Base-by-base conservation (phyloP, 2,888 invertebrate species). In the Ephialtes manifestator region DNA sequence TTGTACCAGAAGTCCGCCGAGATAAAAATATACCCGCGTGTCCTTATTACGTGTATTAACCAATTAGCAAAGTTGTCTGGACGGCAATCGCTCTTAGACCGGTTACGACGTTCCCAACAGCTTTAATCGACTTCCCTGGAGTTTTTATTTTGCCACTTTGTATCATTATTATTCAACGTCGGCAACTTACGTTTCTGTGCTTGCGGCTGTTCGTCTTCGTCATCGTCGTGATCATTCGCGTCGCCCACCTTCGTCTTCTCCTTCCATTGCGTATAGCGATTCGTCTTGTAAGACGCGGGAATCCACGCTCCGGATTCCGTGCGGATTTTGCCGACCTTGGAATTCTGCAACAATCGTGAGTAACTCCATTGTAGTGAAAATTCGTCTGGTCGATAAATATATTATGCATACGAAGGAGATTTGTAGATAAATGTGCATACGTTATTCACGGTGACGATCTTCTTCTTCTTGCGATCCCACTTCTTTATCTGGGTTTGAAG, bases 401-500 rank as follows among this genome's bases (percentile, higher is more conserved):
- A 31, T 39, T 39, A 63, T 70, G 5, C 43, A 39, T n/a, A 0
- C 24, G 60, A n/a, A 20, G 51, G 76, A 46, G 65, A 35, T 83
- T 46, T 81, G 28, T 55, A 67, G 83, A 83, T 68, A 74, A 79
- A 58, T 63, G 83, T 86, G 91, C 95, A 89, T 93, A 97, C 97
- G 85, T 95, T 95, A 86, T 96, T 95, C 0, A 96, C 95, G 35
- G 96, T 95, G 46, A 99, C 97, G 97, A 98, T 99, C 95, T 98
- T 99, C 96, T 99, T 99, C 94, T 97, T 97, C 93, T 98, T 98
- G 70, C 98, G 96, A 95, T 99, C 99, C 99, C 99, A 99, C 92
- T 96, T 97, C 92, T 96, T 96, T 88, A 96, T 94, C 86, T 96
- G 96, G 2, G 95, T 95, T 72, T 95, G 95, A 72, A 95, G 94